Evolutionary conservation across 2,888 invertebrate species (phyloP).

Genomic region (Panopea generosa): DNA sequence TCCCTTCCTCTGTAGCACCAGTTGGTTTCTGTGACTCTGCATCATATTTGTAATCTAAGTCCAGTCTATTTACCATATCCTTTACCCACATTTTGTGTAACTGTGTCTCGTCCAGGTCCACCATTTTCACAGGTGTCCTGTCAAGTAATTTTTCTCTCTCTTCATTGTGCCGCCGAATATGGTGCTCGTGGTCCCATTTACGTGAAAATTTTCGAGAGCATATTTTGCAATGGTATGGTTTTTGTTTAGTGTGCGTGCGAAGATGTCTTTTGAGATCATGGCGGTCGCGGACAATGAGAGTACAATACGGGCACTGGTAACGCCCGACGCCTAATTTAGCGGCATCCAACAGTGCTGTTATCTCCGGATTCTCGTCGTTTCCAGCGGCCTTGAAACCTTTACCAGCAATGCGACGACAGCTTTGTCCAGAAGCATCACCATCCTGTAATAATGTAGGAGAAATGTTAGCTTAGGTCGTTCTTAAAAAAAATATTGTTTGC

Average conservation of each 20-base stretch:
- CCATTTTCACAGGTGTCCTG: not conserved
- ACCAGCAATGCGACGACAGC: not conserved
- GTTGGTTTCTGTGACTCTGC: not conserved
- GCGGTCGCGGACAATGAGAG: slow-evolving; percentile 30
- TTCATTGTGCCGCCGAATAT: slow-evolving; percentile 4
- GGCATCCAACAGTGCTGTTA: slow-evolving; percentile 34
- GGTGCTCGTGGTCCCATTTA: slow-evolving; percentile 52
- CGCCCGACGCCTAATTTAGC: slow-evolving; percentile 28
- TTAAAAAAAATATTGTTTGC: no score
- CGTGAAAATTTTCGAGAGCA: slow-evolving; percentile 40
- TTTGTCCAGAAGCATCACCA: no score
- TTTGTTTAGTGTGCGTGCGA: slow-evolving; percentile 51
- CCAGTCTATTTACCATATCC: not conserved
- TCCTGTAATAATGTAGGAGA: no score
- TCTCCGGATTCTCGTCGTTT: slow-evolving; percentile 25
- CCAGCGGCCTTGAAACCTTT: slow-evolving; percentile 20
- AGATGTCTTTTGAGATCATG: slow-evolving; percentile 51
- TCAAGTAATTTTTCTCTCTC: slow-evolving; percentile 1
- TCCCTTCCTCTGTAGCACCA: not conserved
- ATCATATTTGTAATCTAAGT: not conserved
- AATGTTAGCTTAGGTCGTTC: no score
- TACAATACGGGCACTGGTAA: slow-evolving; percentile 44
- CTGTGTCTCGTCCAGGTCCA: not conserved
- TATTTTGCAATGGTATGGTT: slow-evolving; percentile 38
- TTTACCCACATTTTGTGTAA: not conserved